Percentiles rank a stretch among this genome's conserved stretches.
phyloP scores from a whole-genome alignment of 2,113 vertebrate genomes.

The Malurus cyaneus region DNA sequence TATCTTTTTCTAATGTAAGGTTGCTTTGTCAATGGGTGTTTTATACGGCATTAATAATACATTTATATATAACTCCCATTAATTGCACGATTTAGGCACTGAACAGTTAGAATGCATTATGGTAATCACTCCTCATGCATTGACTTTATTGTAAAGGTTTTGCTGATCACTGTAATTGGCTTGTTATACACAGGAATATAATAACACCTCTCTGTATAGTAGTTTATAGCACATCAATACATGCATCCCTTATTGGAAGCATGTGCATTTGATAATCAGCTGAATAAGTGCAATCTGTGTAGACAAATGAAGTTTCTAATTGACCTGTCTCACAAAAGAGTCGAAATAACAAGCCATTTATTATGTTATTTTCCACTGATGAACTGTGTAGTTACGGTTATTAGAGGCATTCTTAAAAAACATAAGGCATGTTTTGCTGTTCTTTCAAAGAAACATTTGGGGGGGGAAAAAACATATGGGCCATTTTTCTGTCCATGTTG shows the following conservation, averaged over 20 bases:
- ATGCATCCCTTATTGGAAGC: constrained; percentile 63
- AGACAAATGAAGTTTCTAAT: constrained; percentile 66
- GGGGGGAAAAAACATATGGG: not conserved
- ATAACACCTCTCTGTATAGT: constrained; percentile 61
- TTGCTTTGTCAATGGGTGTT: constrained; percentile 53
- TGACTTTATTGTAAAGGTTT: constrained; percentile 55
- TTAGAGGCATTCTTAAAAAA: not conserved
- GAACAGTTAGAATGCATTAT: constrained; percentile 58
- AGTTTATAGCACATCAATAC: constrained; percentile 71
- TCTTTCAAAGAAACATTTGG: not conserved
- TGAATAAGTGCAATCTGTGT: constrained; percentile 56
- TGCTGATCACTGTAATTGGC: constrained; percentile 62
- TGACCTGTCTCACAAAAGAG: constrained; percentile 54
- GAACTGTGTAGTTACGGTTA: constrained; percentile 4
- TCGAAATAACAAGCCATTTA: constrained; percentile 26
- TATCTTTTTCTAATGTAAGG: constrained; percentile 15
- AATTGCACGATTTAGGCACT: constrained; percentile 65
- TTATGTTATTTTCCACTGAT: constrained; percentile 33
- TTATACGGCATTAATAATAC: constrained; percentile 62
- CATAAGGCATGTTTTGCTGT: not conserved
- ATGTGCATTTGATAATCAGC: constrained; percentile 62
- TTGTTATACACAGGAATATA: constrained; percentile 70
- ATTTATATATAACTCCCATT: constrained; percentile 58
- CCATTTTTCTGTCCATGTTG: not conserved
- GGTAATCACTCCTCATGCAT: constrained; percentile 41